These are phyloP conservation scores for Rhopilema esculentum DNA, from an alignment of 30 jellyfish, hydroid and myxozoan genomes.

Conservation along the genomic window DNA sequence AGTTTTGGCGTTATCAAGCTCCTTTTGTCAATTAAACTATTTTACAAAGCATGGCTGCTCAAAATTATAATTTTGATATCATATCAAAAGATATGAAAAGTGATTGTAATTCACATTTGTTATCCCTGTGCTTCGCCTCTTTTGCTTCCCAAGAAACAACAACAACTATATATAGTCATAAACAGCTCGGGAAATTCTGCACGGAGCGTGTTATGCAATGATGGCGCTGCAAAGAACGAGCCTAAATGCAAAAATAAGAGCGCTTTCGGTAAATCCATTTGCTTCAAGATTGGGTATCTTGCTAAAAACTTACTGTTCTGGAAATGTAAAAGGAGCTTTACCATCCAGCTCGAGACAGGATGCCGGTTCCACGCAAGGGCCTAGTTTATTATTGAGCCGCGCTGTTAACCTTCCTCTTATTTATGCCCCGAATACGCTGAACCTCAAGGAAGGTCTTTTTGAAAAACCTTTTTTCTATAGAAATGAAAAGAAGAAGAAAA, in stretches of 20 bases:
- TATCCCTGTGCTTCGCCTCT: not conserved
- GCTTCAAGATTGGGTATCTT: not conserved
- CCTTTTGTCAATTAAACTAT: too few relatives aligned
- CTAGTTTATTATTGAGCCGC: not conserved
- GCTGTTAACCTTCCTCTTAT: not conserved
- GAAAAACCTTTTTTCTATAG: slow-evolving; percentile 42
- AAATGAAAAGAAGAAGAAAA: slow-evolving; percentile 29
- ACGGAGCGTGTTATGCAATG: not conserved
- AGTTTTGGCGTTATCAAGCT: too few relatives aligned
- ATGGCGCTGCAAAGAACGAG: not conserved
- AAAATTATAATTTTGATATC: too few relatives aligned
- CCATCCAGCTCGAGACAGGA: not conserved
- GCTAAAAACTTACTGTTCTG: not conserved
- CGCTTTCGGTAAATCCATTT: not conserved
- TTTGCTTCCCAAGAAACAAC: not conserved
- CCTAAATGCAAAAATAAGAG: not conserved
- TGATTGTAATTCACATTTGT: not conserved
- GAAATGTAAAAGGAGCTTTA: not conserved
- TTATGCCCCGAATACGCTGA: not conserved
- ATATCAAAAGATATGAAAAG: too few relatives aligned
- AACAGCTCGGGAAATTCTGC: not conserved
- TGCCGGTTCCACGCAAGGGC: not conserved
- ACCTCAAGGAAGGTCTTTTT: not conserved
- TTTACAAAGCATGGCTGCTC: too few relatives aligned
- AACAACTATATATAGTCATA: not conserved